These are phyloP conservation scores for Chelmon rostratus DNA, from an alignment of 2,797 vertebrate species.

Conservation along the genomic window DNA sequence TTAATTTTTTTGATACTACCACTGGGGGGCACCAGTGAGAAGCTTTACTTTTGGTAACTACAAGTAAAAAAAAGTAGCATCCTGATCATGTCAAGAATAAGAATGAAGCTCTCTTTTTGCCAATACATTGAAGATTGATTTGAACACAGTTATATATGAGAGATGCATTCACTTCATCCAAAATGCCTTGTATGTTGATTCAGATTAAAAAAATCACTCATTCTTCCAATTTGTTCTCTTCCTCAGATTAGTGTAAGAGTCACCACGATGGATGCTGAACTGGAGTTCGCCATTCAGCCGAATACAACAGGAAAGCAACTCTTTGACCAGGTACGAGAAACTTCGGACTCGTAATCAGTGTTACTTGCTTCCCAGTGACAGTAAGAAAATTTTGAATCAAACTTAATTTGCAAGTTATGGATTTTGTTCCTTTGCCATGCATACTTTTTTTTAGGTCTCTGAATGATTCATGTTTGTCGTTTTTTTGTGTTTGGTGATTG, in stretches of 20 bases:
- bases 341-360: background rate
- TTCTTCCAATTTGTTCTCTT: slow-evolving; percentile 18
- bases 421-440: background rate
- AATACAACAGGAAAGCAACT: slow-evolving; percentile 98
- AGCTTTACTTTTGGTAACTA: background rate
- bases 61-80: background rate
- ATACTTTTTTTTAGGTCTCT: background rate
- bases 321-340: slow-evolving; percentile 94
- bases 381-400: background rate
- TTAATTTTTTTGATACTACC: background rate
- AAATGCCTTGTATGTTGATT: background rate
- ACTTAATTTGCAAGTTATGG: background rate
- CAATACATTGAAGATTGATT: background rate
- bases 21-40: background rate
- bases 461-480: background rate
- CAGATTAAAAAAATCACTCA: background rate
- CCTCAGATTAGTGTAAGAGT: slow-evolving; percentile 96
- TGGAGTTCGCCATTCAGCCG: slow-evolving; percentile 99
- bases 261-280: slow-evolving; percentile 98
- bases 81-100: background rate
- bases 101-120: background rate
- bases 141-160: background rate
- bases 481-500: background rate
- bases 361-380: background rate
- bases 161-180: background rate